Conservation (phyloP, 2,888 invertebrate genomes). For the Yponomeuta malinellus region DNA sequence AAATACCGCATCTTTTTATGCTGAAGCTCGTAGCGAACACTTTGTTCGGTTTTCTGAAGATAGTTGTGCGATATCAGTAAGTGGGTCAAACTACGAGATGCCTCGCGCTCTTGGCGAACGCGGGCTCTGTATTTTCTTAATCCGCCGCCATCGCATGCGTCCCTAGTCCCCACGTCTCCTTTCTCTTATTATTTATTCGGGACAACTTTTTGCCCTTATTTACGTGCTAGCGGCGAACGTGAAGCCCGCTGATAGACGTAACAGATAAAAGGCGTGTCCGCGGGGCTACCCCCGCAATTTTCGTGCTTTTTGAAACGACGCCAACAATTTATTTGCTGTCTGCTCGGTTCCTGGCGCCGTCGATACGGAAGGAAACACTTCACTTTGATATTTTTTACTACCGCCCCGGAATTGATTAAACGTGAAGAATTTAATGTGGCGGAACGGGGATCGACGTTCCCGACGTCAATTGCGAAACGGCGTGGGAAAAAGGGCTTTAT, state of each 20-base stretch:
- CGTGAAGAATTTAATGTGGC: constrained; percentile 65
- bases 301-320: constrained; percentile 64
- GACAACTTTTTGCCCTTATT: constrained; percentile 49
- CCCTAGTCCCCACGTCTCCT: constrained; percentile 35
- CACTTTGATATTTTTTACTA: constrained; percentile 53
- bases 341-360: constrained; percentile 45
- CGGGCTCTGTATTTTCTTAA: constrained; percentile 35
- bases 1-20: background rate
- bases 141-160: constrained; percentile 30
- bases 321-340: constrained; percentile 68
- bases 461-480: constrained; percentile 46
- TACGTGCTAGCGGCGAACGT: constrained; percentile 45
- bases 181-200: constrained; percentile 46
- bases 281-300: constrained; percentile 56
- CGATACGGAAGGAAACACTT: constrained; percentile 57
- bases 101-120: constrained; percentile 22
- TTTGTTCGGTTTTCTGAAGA: background rate
- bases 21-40: background rate
- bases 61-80: constrained; percentile 20
- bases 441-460: constrained; percentile 44
- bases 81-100: constrained; percentile 41
- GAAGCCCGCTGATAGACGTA: constrained; percentile 56
- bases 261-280: constrained; percentile 72
- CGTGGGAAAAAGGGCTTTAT: constrained; percentile 51
- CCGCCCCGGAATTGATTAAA: constrained; percentile 59